These are phyloP conservation scores for Microcebus jonahi DNA, from an alignment of 2,113 vertebrate genomes.

Conservation along the genomic window DNA sequence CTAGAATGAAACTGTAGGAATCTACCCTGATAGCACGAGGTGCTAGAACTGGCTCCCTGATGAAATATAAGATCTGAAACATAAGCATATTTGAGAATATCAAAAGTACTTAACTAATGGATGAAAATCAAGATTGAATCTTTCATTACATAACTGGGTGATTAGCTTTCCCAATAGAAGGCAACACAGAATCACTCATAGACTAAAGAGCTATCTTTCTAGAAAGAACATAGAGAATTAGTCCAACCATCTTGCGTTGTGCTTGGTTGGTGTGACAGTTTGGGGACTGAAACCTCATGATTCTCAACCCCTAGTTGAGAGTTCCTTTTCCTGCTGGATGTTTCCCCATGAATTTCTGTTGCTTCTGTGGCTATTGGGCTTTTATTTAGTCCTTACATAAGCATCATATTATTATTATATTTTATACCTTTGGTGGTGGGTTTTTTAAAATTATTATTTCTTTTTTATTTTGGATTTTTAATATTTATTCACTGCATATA, in stretches of 20 bases:
- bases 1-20: background rate
- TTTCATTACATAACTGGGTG: background rate
- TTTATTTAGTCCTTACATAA: background rate
- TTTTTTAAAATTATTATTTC: too few species aligned
- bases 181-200: background rate
- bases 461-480: constrained; percentile 51
- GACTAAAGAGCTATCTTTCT: background rate
- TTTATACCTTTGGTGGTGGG: too few species aligned
- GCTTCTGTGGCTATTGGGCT: background rate
- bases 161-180: background rate
- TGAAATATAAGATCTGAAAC: background rate
- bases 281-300: background rate
- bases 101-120: background rate
- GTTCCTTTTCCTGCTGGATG: background rate
- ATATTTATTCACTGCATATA: constrained; percentile 64
- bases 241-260: background rate
- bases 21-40: background rate
- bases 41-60: background rate
- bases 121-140: background rate
- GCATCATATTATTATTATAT: background rate
- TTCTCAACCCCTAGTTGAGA: background rate
- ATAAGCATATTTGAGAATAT: background rate
- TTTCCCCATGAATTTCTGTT: background rate
- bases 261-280: background rate
- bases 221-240: background rate